Evolutionary conservation across 2,113 vertebrate species (phyloP), one percentile per base, ranked within the genome.

Genomic region (Phrynocephalus versicolor): DNA sequence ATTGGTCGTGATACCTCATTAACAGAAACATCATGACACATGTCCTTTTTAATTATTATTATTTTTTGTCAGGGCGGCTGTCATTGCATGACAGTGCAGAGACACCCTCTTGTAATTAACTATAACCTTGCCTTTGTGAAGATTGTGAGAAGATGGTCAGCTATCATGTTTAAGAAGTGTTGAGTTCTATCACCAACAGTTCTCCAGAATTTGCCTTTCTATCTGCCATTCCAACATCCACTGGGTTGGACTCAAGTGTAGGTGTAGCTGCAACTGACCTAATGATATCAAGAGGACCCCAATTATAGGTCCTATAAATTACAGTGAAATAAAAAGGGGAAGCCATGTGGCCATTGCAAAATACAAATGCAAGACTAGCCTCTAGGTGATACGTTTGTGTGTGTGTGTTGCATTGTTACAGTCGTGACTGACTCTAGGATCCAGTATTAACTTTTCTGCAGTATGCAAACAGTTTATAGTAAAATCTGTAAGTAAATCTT

Each of bases 11-110:
- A 83, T 83, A 71, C 12, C 81, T 87, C 74, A 71, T 83, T 87
- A 83, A 72, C 51, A 35, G 57, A 72, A 83, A 75, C 74, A 83
- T 83, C 71, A 83, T 60, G 74, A 87, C 86, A 77, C 71, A 67
- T 83, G 57, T 82, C 74, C 57, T 87, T 87, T 78, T 71, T 45
- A 76, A 86, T 86, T 86, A 81, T 87, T 87, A 33, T 67, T 87
- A 57, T 67, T 84, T 74, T 70, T 55, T 39, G 21, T 62, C 8
- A 13, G 35, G 23, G 33, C 77, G 41, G 33, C 73, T 79, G 77
- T 69, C 33, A 70, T 87, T 37, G 58, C 62, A 70, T 70, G 79
- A 69, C 79, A 81, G 41, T 79, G 33, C 58, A 67, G 62, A 76
- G 71, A 70, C 79, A 76, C 71, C 51, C 79, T 41, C 85, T 88